Base-by-base conservation (phyloP, 2,888 invertebrate genomes). In the Mechanitis mazaeus region DNA sequence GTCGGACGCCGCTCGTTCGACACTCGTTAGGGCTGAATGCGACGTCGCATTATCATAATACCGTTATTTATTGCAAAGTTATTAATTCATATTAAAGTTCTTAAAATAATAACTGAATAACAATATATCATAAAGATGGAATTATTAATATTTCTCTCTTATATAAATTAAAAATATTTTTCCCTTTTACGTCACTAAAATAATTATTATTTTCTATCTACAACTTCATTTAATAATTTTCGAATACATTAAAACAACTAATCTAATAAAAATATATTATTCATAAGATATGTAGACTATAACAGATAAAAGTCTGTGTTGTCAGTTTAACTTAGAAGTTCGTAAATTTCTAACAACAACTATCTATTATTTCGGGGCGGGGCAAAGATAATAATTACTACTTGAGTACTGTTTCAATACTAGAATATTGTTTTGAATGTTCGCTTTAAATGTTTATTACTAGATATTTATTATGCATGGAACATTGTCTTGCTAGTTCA, bases 1-100 rank as follows among this genome's bases (percentile, higher is more conserved):
- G 77, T 77, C 72, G 76, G 72, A 78, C 77, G 77, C 73, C 73
- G 77, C 77, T 80, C 77, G 80, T 81, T 81, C 73, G 76, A 73
- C 74, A 81, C 84, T 87, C 80, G 84, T 87, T 86, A 85, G 75
- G 75, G 72, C 76, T 74, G 78, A 83, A 85, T 81, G 79, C 79
- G 79, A 80, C 75, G 76, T 74, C 71, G 70, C 75, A 84, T 85
- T 84, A 81, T 78, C 84, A 86, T 87, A 87, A 86, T 85, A 82
- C 76, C 78, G 78, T 84, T 84, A 84, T 85, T 85, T 85, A 82
- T 83, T 78, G 76, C 74, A 54, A 71, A 71, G 74, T 75, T 73
- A 76, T 74, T 79, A 76, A 79, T 76, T 71, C 73, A 62, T 64
- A 58, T 67, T 63, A 59, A 45, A 55, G 59, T 72, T 74, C 68